phyloP scores from a whole-genome alignment of 1,140 invertebrate species.

The Ditylenchus dipsaci region DNA sequence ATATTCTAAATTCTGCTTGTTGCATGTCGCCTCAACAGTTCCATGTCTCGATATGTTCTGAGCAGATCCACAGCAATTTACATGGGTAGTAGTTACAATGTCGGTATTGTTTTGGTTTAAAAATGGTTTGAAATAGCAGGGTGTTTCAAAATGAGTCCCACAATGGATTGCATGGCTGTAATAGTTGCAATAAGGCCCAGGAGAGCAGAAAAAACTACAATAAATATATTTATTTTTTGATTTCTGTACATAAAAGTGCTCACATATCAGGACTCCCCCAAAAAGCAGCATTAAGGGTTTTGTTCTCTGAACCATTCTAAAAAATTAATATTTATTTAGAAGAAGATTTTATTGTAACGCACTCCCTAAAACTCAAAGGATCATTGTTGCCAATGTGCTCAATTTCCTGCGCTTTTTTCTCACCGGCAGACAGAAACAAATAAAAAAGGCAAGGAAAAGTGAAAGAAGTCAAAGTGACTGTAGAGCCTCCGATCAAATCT shows the following conservation, averaged over 20 bases:
- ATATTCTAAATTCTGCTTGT: no score
- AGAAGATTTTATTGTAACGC: not conserved
- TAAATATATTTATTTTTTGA: not conserved
- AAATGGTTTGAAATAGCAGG: not conserved
- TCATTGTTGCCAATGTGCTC: not conserved
- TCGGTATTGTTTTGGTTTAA: not conserved
- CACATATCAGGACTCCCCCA: no score
- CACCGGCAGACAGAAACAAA: slow-evolving; percentile 39
- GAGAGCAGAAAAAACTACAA: not conserved
- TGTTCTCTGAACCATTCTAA: not conserved
- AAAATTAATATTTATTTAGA: not conserved
- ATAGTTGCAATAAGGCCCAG: not conserved
- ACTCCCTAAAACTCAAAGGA: not conserved
- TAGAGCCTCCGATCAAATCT: slow-evolving; percentile 77
- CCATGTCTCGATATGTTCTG: not conserved
- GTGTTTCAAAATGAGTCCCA: not conserved
- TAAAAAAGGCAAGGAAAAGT: slow-evolving; percentile 58
- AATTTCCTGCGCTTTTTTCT: slow-evolving; percentile 3
- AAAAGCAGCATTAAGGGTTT: not conserved
- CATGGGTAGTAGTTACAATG: not conserved
- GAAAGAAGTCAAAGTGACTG: slow-evolving; percentile 66
- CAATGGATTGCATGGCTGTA: not conserved
- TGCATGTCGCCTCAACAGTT: no score
- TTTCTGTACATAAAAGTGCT: no score
- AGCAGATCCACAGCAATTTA: not conserved